Conservation (phyloP, 2,888 invertebrate species). For the Orthonevra nobilis region DNA sequence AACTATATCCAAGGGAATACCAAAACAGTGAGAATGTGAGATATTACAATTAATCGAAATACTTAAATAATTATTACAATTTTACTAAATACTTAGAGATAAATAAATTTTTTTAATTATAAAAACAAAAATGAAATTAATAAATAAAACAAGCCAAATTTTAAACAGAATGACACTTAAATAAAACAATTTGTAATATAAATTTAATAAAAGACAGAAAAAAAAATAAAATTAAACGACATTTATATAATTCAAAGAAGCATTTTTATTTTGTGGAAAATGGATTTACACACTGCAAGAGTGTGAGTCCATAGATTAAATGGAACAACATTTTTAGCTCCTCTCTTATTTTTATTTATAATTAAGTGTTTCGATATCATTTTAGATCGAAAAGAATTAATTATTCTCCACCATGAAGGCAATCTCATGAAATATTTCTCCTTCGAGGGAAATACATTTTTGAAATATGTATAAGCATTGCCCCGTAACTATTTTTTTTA, state of each 20-base stretch:
- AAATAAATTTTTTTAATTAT: slow-evolving; percentile 53
- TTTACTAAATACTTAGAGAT: slow-evolving; percentile 64
- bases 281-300: no score
- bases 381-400: no score
- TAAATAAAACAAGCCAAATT: slow-evolving; percentile 55
- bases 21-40: slow-evolving; percentile 62
- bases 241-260: slow-evolving; percentile 66
- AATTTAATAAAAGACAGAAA: slow-evolving; percentile 42
- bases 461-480: no score
- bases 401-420: no score
- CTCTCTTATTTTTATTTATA: no score
- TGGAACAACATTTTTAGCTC: no score
- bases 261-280: no score
- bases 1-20: slow-evolving; percentile 52
- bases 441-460: no score
- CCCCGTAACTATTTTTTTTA: no score
- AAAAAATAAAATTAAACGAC: slow-evolving; percentile 49
- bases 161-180: slow-evolving; percentile 37
- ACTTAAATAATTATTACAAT: slow-evolving; percentile 57
- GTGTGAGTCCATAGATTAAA: no score
- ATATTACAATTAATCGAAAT: slow-evolving; percentile 66
- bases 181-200: slow-evolving; percentile 45
- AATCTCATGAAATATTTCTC: no score
- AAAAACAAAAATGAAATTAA: slow-evolving; percentile 35
- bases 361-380: no score